Evolutionary conservation across 2,113 vertebrate species (phyloP).

Genomic region (Megaceryle torquata): DNA sequence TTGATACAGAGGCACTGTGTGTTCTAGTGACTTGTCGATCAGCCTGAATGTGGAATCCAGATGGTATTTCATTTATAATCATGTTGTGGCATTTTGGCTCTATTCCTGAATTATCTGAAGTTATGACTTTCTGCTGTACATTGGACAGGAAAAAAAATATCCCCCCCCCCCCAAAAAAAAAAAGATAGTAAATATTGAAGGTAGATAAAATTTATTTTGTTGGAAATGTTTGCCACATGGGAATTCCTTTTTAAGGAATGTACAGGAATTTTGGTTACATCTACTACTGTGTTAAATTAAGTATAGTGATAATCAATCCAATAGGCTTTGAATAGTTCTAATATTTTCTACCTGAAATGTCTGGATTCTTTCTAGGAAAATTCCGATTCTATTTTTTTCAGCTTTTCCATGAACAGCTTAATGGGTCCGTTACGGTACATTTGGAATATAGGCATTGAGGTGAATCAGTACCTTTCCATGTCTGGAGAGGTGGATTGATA

Average conservation of each 20-base stretch:
- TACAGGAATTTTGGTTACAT: background rate
- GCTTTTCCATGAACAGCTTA: background rate
- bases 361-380: background rate
- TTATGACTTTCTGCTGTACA: background rate
- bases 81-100: slow-evolving; percentile 31
- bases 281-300: background rate
- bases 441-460: background rate
- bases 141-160: background rate
- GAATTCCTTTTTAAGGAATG: background rate
- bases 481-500: background rate
- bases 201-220: background rate
- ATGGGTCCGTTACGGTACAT: background rate
- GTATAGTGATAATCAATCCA: background rate
- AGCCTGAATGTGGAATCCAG: slow-evolving; percentile 4
- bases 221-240: background rate
- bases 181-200: background rate
- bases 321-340: background rate
- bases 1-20: accelerated
- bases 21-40: background rate
- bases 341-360: background rate
- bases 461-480: background rate
- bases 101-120: background rate
- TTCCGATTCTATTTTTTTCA: background rate
- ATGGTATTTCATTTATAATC: slow-evolving; percentile 44
- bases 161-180: background rate